Base-by-base conservation (phyloP, 2,113 vertebrate genomes). In the Ctenodactylus gundi region DNA sequence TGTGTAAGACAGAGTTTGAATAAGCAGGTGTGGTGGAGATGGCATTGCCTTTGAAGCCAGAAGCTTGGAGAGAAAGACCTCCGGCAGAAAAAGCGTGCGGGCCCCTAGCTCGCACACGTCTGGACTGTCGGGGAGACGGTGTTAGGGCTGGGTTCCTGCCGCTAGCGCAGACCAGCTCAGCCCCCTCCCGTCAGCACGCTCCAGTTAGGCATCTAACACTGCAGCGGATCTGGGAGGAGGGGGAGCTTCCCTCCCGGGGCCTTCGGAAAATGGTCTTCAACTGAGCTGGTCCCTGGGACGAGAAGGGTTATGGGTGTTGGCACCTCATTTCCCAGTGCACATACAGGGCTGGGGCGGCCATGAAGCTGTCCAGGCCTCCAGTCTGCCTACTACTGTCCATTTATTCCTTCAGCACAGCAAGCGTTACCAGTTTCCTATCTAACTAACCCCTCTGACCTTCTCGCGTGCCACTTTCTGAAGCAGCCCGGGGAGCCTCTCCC, bases 291-390 rank as follows among this genome's bases (percentile, higher is more conserved):
- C n/a, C n/a, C n/a, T n/a, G n/a, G n/a, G n/a, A n/a, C n/a, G n/a
- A n/a, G n/a, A n/a, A n/a, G n/a, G n/a, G n/a, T n/a, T n/a, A n/a
- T n/a, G n/a, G n/a, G n/a, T n/a, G n/a, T n/a, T n/a, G n/a, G n/a
- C n/a, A n/a, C n/a, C n/a, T n/a, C n/a, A n/a, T n/a, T n/a, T n/a
- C n/a, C n/a, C n/a, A n/a, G n/a, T n/a, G n/a, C n/a, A n/a, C n/a
- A n/a, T n/a, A n/a, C n/a, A n/a, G n/a, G n/a, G n/a, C 70, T 0
- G 11, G 21, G n/a, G 15, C 25, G 46, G 31, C n/a, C 0, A 21
- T 57, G 6, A 2, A 0, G 31, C n/a, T 82, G 2, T n/a, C 46
- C 41, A 3, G n/a, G n/a, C n/a, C 8, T 1, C 3, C 6, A 0
- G 58, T 21, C n/a, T n/a, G 46, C 73, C 7, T 2, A 41, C 11